Base-by-base conservation (phyloP, 2,888 invertebrate species). In the Neoaliturus tenellus region DNA sequence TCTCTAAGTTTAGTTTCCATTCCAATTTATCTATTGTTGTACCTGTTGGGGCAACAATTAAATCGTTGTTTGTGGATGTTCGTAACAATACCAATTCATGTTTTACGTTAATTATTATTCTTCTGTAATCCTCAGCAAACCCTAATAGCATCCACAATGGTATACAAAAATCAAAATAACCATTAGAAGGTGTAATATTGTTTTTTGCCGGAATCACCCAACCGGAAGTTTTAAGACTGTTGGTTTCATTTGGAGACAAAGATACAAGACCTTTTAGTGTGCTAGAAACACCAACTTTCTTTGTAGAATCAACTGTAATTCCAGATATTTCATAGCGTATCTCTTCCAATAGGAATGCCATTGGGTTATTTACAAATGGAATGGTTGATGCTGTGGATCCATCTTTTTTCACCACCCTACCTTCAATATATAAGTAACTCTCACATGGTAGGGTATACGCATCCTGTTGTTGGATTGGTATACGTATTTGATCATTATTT, bases 101-200 rank as follows among this genome's bases (percentile, higher is more conserved):
- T 87, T 89, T 89, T 82, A 88, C 88, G 86, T 90, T 90, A 0
- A 90, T 85, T 81, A 90, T 87, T 78, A 90, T 88, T 87, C 89
- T 89, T 44, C 88, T 88, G 84, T 89, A 90, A 86, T 90, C 89
- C 86, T 90, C 89, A 62, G 88, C 88, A 86, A 90, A 90, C 4
- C 89, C 90, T 20, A 90, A 82, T n/a, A 90, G 39, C 82, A 87
- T 86, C 83, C 88, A 88, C 39, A 90, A 85, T 20, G 89, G 89
- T 35, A 90, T 85, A 80, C 85, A 88, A 83, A 80, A 78, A 55
- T 69, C 87, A 83, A 89, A 89, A 51, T 87, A 83, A 12, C 88
- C 88, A 35, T 83, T 35, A 41, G 41, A 80, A 8, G 69, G 82
- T 20, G 51, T 33, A 4, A 69, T 41, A 33, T 17, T 33, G 17